A percentile compares a stretch with the other conserved stretches of the same genome.
Conservation (phyloP, 1,140 invertebrate species). For the Cydia splendana region DNA sequence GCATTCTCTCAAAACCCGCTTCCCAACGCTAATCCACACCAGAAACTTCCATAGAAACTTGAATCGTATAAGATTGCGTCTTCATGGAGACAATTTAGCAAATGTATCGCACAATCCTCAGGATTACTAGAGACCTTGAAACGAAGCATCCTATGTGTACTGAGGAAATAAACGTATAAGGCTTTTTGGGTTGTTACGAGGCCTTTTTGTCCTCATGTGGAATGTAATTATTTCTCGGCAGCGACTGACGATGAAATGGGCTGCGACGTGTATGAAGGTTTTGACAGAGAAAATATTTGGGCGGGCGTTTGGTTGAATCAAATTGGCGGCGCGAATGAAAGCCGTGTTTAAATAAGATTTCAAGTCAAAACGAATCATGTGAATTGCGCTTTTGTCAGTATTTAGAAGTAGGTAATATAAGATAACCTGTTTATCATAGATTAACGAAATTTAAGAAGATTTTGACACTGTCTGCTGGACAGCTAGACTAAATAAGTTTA, state of each 20-base stretch:
- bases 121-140: neutral
- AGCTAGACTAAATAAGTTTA: too few species aligned
- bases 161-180: neutral
- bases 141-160: neutral
- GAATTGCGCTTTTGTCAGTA: neutral
- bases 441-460: too few species aligned
- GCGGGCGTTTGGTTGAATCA: neutral
- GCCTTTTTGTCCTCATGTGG: conserved; percentile 9
- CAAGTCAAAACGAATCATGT: neutral
- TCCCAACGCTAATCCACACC: neutral
- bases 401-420: too few species aligned
- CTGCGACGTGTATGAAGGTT: conserved; percentile 1
- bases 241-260: conserved; percentile 3
- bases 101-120: conserved; percentile 18
- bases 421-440: too few species aligned
- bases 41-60: neutral
- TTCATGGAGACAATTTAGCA: conserved; percentile 11
- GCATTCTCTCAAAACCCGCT: neutral
- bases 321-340: neutral
- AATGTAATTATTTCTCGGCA: conserved; percentile 3
- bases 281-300: conserved; percentile 10
- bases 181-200: neutral
- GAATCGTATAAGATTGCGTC: conserved; percentile 10
- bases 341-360: neutral
- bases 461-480: too few species aligned